Percentiles rank a stretch among this genome's conserved stretches.
phyloP scores from a whole-genome alignment of 1,140 invertebrate genomes.

The Achroia grisella region DNA sequence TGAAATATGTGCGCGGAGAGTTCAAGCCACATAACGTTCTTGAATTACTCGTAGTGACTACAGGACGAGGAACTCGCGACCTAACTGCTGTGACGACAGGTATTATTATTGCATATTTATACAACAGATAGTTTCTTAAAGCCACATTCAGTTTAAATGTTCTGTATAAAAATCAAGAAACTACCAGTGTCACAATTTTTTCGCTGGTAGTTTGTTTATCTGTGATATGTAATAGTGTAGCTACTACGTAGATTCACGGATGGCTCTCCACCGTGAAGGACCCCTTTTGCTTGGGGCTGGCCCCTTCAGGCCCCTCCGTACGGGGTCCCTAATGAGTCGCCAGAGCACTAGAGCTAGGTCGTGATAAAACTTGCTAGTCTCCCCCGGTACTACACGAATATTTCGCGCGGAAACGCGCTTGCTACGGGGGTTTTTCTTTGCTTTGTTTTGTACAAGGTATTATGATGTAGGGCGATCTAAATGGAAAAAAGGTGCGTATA shows the following conservation, averaged over 20 bases:
- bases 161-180: neutral
- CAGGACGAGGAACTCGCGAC: conserved; percentile 21
- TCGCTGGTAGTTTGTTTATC: conserved; percentile 12
- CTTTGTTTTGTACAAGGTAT: conserved; percentile 35
- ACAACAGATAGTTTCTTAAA: conserved; percentile 5
- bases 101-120: conserved; percentile 20
- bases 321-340: conserved; percentile 66
- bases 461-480: conserved; percentile 10
- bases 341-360: conserved; percentile 70
- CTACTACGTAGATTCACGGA: conserved; percentile 43
- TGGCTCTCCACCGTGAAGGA: conserved; percentile 50
- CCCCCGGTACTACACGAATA: conserved; percentile 52
- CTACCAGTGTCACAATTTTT: conserved; percentile 4
- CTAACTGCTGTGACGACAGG: conserved; percentile 23
- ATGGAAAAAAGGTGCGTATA: neutral
- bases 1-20: conserved; percentile 44
- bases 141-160: conserved; percentile 12
- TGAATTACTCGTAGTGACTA: conserved; percentile 14
- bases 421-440: conserved; percentile 35
- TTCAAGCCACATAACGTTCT: conserved; percentile 38
- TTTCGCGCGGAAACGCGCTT: conserved; percentile 45
- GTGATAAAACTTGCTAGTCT: conserved; percentile 43
- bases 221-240: conserved; percentile 28
- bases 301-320: conserved; percentile 45
- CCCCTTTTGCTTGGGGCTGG: conserved; percentile 51